phyloP scores from a whole-genome alignment of 2,113 vertebrate species.

The Theristicus caerulescens region DNA sequence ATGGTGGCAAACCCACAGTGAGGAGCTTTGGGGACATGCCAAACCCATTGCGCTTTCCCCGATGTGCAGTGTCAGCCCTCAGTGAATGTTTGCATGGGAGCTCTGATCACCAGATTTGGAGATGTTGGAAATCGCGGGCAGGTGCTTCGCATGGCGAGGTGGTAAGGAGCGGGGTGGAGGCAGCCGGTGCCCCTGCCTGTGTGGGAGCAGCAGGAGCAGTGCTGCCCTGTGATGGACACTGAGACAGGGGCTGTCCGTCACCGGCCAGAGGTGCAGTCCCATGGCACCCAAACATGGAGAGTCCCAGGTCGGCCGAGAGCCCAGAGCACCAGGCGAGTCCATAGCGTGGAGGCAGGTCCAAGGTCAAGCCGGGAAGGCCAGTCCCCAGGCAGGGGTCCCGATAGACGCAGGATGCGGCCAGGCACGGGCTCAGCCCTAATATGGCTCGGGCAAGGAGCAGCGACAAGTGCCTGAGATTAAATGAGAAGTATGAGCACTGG shows the following conservation, averaged over 20 bases:
- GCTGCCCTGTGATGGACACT: rapidly evolving
- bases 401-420: rapidly evolving
- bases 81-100: rapidly evolving
- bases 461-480: rapidly evolving
- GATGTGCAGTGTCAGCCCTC: rapidly evolving
- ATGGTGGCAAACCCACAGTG: not conserved
- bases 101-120: not conserved
- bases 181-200: not conserved
- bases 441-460: rapidly evolving
- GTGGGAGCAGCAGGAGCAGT: not conserved
- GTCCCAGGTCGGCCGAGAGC: rapidly evolving
- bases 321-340: not conserved
- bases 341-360: rapidly evolving
- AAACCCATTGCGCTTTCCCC: not conserved
- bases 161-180: not conserved
- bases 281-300: rapidly evolving
- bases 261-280: not conserved
- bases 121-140: rapidly evolving
- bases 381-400: too few relatives aligned
- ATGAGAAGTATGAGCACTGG: not conserved
- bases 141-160: not conserved
- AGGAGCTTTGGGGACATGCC: not conserved
- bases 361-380: not conserved
- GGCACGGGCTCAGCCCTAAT: rapidly evolving
- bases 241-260: rapidly evolving